Percentiles rank a stretch among this genome's conserved stretches.
Conservation (phyloP, 2,113 vertebrate genomes). For the Piprites chloris region DNA sequence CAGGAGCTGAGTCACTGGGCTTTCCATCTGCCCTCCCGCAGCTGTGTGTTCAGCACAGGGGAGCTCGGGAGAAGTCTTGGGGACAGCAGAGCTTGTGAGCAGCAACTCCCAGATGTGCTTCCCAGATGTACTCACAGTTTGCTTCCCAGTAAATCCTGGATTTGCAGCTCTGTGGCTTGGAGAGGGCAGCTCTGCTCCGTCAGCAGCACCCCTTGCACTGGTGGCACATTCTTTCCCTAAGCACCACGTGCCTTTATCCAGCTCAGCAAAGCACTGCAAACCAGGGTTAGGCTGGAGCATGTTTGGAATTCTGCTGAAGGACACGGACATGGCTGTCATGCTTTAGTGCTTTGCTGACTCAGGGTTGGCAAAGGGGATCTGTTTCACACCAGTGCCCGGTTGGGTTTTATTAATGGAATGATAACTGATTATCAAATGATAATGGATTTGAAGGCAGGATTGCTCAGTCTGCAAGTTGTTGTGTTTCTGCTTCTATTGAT, state of each 20-base stretch:
- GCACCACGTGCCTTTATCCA: not conserved
- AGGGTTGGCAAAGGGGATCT: not conserved
- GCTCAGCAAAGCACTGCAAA: not conserved
- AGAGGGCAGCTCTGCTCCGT: not conserved
- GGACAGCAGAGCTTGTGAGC: not conserved
- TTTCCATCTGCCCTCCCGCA: not conserved
- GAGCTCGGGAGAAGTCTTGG: not conserved
- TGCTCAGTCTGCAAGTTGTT: not conserved
- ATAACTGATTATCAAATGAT: too few relatives aligned
- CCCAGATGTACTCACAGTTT: not conserved
- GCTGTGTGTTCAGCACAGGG: not conserved
- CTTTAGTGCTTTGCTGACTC: not conserved
- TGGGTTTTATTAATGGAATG: not conserved
- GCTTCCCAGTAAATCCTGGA: not conserved
- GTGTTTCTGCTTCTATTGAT: not conserved
- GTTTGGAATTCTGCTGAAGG: not conserved
- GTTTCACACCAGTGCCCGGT: not conserved
- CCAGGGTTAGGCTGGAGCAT: not conserved
- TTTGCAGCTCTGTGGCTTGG: not conserved
- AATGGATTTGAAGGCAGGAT: not conserved
- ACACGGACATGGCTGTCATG: accelerated
- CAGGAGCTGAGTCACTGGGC: not conserved
- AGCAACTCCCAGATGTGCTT: not conserved
- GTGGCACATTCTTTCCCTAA: not conserved
- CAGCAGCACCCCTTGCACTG: accelerated